Percentiles rank a stretch among this genome's conserved stretches.
phyloP scores from a whole-genome alignment of 2,888 invertebrate species.

The Hyposoter didymator region DNA sequence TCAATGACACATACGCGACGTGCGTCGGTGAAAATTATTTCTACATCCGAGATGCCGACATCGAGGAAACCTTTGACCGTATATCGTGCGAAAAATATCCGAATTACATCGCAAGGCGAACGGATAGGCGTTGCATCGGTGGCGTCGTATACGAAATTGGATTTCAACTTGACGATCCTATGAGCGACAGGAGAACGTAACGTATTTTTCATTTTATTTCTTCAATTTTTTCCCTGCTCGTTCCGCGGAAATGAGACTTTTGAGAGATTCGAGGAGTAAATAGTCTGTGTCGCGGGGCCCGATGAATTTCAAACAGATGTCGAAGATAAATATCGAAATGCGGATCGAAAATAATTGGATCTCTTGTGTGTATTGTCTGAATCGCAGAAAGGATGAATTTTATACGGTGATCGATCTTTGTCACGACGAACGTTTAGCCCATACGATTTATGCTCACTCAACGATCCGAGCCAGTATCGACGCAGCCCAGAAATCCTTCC shows the following conservation, averaged over 20 bases:
- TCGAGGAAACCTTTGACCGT: slow-evolving; percentile 80
- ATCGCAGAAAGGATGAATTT: slow-evolving; percentile 78
- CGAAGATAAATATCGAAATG: background rate
- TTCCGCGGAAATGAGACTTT: too few relatives aligned
- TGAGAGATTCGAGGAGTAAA: background rate
- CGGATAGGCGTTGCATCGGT: slow-evolving; percentile 83
- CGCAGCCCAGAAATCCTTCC: slow-evolving; percentile 85
- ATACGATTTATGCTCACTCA: slow-evolving; percentile 86
- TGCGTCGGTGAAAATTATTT: slow-evolving; percentile 64
- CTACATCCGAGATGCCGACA: slow-evolving; percentile 2
- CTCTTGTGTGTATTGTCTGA: background rate
- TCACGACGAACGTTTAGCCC: slow-evolving; percentile 85
- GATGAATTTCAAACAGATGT: background rate
- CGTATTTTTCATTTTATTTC: slow-evolving; percentile 9
- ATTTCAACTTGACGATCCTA: slow-evolving; percentile 81
- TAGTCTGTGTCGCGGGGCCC: background rate
- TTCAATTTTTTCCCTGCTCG: too few relatives aligned
- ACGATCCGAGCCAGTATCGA: slow-evolving; percentile 84
- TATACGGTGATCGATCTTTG: slow-evolving; percentile 85
- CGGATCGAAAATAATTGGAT: too few relatives aligned
- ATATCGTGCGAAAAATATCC: slow-evolving; percentile 84
- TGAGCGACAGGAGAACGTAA: background rate
- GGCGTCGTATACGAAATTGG: slow-evolving; percentile 85
- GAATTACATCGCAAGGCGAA: slow-evolving; percentile 83
- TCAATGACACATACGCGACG: slow-evolving; percentile 57